A percentile compares a stretch with the other conserved stretches of the same genome.
Conservation (phyloP, 2,113 vertebrate species). For the Sapajus apella region DNA sequence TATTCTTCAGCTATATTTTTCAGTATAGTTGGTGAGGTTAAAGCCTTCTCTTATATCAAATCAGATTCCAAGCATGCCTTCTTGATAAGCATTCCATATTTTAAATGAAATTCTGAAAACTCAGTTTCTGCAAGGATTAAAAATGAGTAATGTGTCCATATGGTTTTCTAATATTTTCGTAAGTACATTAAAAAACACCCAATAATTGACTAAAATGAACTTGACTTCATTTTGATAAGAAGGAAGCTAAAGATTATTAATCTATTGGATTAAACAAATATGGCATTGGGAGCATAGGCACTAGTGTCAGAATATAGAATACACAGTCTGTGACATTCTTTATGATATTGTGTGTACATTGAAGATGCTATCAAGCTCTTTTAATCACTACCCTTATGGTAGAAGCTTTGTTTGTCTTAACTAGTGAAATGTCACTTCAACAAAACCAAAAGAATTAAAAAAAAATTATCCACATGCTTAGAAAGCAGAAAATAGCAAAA, state of each 20-base stretch:
- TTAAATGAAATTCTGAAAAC: conserved; percentile 21
- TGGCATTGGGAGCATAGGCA: background rate
- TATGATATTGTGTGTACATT: conserved; percentile 53
- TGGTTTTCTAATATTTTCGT: conserved; percentile 7
- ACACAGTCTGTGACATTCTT: conserved; percentile 18
- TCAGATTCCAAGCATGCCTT: background rate
- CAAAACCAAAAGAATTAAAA: conserved; percentile 76
- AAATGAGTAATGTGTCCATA: conserved; percentile 29
- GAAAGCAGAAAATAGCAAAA: conserved; percentile 81
- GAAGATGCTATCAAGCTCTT: conserved; percentile 57
- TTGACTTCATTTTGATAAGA: conserved; percentile 51
- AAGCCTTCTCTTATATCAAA: background rate
- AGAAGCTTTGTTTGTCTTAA: conserved; percentile 77
- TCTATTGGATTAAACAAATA: conserved; percentile 47
- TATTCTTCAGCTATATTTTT: background rate
- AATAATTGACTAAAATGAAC: conserved; percentile 49
- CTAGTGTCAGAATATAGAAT: background rate
- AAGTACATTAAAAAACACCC: background rate
- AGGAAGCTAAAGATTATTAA: conserved; percentile 49
- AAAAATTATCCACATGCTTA: conserved; percentile 76
- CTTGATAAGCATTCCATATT: conserved; percentile 37
- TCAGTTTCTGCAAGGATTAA: conserved; percentile 30
- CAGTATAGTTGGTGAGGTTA: background rate
- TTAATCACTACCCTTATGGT: conserved; percentile 75
- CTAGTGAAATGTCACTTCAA: conserved; percentile 80